Base-by-base conservation (phyloP, 2,888 invertebrate genomes). In the Amiota communis region DNA sequence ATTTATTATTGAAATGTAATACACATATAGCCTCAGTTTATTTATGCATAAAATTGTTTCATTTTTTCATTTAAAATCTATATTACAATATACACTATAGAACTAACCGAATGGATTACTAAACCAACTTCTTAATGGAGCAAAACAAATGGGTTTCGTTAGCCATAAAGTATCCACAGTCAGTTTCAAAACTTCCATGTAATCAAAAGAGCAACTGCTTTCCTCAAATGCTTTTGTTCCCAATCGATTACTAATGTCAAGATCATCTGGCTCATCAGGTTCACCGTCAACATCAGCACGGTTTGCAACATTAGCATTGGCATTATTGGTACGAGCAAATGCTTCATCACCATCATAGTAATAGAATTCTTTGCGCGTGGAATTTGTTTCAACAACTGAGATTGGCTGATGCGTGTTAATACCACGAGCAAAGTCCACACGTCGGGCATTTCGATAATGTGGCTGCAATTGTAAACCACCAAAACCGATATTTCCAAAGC, bases 101-200 rank as follows among this genome's bases (percentile, higher is more conserved):
- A 64, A 12, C 75, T 83, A 87, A 49, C 87, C 86, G 65, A 87
- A 83, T 47, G 82, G 78, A 64, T 88, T 87, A 59, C 79, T 79
- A 71, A 88, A 87, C 88, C 88, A 88, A 74, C 81, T 86, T 48
- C 87, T 79, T 49, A 84, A 47, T 1, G 87, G 88, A 0, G 88
- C 82, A 70, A 85, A 87, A 72, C 88, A 88, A 57, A 85, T 78
- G 1, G 87, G 87, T 20, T 88, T 88, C 15, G 86, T 86, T 61
- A 88, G 47, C 88, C 88, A 88, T 3, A 88, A 70, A 0, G 85
- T 76, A 76, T 88, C 88, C 63, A 87, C 86, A 11, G 88, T 84
- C 3, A 88, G 79, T 47, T 85, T 79, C 69, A 88, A 75, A 13
- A 87, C 84, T 74, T 88, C 88, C 75, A 79, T 80, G 73, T 86